phyloP scores from a whole-genome alignment of 2,888 invertebrate species.

The Trichacis sp. region DNA sequence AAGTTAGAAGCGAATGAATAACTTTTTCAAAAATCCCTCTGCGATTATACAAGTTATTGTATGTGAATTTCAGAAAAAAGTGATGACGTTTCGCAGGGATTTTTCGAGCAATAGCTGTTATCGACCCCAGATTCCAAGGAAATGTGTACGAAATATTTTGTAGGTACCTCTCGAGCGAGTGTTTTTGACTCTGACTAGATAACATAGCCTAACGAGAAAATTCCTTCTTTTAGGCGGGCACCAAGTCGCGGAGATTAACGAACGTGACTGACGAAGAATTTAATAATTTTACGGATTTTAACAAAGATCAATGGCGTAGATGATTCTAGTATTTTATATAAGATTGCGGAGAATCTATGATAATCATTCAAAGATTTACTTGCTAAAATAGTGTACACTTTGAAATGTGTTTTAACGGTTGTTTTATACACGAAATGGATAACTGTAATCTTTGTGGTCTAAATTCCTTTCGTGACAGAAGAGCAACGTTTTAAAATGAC shows the following conservation, averaged over 20 bases:
- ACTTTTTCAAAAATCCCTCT: conserved; percentile 7
- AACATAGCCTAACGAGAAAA: not conserved
- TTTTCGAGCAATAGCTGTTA: conserved; percentile 40
- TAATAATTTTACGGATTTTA: conserved; percentile 12
- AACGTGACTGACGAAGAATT: conserved; percentile 21
- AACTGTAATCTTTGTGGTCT: not conserved
- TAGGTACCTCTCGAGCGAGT: conserved; percentile 2
- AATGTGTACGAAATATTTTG: not conserved
- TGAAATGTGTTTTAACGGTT: not conserved
- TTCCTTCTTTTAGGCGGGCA: conserved; percentile 10
- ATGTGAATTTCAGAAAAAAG: conserved; percentile 28
- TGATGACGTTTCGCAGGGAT: conserved; percentile 54
- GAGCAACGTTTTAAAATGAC: too few species aligned
- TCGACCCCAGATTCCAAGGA: conserved; percentile 11
- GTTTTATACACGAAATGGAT: too few species aligned
- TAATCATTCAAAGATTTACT: conserved; percentile 1
- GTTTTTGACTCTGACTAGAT: conserved; percentile 5
- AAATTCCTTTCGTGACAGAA: too few species aligned
- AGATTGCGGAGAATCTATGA: conserved; percentile 8
- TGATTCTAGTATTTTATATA: conserved; percentile 45
- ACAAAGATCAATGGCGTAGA: conserved; percentile 17
- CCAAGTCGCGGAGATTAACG: conserved; percentile 38
- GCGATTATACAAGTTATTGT: too few species aligned
- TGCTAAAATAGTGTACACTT: not conserved
- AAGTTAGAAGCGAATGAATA: conserved; percentile 28